phyloP scores from a whole-genome alignment of 2,888 invertebrate genomes.

The Abrostola tripartita region DNA sequence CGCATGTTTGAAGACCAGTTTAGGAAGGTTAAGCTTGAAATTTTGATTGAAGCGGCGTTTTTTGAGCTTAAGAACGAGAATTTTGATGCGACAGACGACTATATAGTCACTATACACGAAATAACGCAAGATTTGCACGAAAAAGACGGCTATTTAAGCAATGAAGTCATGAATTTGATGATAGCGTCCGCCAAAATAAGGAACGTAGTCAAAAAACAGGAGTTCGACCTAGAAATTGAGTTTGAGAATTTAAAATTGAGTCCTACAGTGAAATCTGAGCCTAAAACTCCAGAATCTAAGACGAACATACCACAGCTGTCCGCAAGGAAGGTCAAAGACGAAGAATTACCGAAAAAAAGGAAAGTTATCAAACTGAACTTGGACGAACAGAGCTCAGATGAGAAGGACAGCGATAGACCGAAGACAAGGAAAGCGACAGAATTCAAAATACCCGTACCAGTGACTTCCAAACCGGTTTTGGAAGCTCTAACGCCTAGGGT shows the following conservation, averaged over 20 bases:
- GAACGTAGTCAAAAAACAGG: conserved; percentile 47
- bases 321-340: conserved; percentile 64
- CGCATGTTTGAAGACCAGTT: conserved; percentile 56
- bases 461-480: conserved; percentile 63
- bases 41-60: conserved; percentile 71
- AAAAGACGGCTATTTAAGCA: conserved; percentile 61
- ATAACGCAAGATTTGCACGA: conserved; percentile 58
- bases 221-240: conserved; percentile 60
- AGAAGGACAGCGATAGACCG: conserved; percentile 54
- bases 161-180: conserved; percentile 74
- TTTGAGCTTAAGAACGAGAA: conserved; percentile 68
- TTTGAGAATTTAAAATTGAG: conserved; percentile 67
- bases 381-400: conserved; percentile 64
- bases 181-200: conserved; percentile 67
- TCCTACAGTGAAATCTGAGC: conserved; percentile 49
- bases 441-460: conserved; percentile 78
- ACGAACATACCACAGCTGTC: conserved; percentile 52
- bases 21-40: conserved; percentile 60
- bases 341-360: conserved; percentile 73
- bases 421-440: conserved; percentile 52
- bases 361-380: conserved; percentile 74
- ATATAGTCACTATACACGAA: conserved; percentile 71
- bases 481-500: conserved; percentile 74
- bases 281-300: conserved; percentile 70
- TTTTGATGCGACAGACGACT: conserved; percentile 66